A percentile compares a stretch with the other conserved stretches of the same genome.
Evolutionary conservation across 2,888 invertebrate species (phyloP).

Genomic region (Pteria penguin): DNA sequence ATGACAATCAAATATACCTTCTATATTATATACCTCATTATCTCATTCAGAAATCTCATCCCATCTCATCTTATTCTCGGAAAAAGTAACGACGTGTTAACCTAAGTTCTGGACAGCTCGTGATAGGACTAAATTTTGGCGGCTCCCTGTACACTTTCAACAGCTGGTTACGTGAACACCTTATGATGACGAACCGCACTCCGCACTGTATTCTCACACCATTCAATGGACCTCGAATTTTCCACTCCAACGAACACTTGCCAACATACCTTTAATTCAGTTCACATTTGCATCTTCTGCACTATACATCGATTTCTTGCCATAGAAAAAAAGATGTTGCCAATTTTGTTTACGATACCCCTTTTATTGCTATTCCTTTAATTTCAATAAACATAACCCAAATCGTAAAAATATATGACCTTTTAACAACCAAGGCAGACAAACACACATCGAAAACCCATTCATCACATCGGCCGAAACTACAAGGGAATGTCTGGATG

Average conservation of each 20-base stretch:
- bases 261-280: constrained; percentile 23
- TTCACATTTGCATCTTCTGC: constrained; percentile 29
- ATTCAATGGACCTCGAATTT: constrained; percentile 31
- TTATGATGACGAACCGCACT: constrained; percentile 9
- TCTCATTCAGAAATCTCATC: no score
- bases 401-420: constrained; percentile 23
- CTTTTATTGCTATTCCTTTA: background rate
- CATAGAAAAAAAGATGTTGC: constrained; percentile 32
- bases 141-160: constrained; percentile 6
- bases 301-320: constrained; percentile 24
- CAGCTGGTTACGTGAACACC: constrained; percentile 25
- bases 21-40: no score
- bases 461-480: background rate
- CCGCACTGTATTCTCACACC: constrained; percentile 29
- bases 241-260: constrained; percentile 19
- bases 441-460: constrained; percentile 7
- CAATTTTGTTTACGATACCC: constrained; percentile 6
- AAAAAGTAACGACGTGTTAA: no score
- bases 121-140: no score
- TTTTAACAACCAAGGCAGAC: constrained; percentile 30
- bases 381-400: background rate
- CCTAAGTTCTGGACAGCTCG: no score
- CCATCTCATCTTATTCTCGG: no score
- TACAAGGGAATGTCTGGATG: background rate
- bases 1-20: no score